phyloP scores from a whole-genome alignment of 2,113 vertebrate species.

The Aphyosemion australe region DNA sequence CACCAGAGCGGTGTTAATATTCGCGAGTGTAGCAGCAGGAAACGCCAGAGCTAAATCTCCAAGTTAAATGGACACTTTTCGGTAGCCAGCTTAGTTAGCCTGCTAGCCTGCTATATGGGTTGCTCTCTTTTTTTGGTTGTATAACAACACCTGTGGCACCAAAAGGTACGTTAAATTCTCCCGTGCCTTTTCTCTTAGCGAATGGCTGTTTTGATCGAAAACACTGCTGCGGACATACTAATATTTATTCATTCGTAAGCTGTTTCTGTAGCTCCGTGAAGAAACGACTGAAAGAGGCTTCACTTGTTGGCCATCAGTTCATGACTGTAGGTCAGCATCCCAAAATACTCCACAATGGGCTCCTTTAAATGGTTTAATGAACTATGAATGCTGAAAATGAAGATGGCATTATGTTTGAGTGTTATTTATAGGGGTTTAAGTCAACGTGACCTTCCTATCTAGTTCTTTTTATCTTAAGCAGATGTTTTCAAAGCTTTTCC shows the following conservation, averaged over 20 bases:
- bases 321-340: constrained; percentile 19
- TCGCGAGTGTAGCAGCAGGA: neutral
- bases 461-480: neutral
- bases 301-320: constrained; percentile 31
- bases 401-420: neutral
- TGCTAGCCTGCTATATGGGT: constrained; percentile 56
- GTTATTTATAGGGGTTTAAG: neutral
- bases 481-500: neutral
- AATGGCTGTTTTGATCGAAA: neutral
- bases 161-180: constrained; percentile 26
- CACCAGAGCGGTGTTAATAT: constrained; percentile 3
- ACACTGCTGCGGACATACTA: neutral
- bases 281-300: constrained; percentile 31
- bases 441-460: constrained; percentile 1
- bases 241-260: constrained; percentile 16
- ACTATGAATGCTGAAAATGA: neutral
- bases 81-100: constrained; percentile 69
- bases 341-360: neutral
- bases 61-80: constrained; percentile 50
- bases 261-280: constrained; percentile 26
- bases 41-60: constrained; percentile 20
- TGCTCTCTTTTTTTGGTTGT: constrained; percentile 56
- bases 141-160: constrained; percentile 75
- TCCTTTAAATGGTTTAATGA: neutral
- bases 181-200: neutral